These are phyloP conservation scores for Phengaris arion DNA, from an alignment of 2,888 invertebrate species.

Conservation along the genomic window DNA sequence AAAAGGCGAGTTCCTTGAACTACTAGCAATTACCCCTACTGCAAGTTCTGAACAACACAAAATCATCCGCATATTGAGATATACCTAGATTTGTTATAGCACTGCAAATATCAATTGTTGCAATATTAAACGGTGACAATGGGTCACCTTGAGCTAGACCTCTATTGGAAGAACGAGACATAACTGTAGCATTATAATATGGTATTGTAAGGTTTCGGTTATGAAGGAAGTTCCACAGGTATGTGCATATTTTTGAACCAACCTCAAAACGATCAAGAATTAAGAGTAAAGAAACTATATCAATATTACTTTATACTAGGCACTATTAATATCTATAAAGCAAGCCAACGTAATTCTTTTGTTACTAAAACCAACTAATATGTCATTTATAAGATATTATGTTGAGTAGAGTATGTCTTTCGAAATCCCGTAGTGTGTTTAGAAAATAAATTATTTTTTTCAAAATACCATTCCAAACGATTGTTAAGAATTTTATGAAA, in stretches of 20 bases:
- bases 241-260: not conserved
- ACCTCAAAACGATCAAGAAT: not conserved
- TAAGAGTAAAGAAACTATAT: not conserved
- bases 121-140: not conserved
- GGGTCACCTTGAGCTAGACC: not conserved
- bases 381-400: not conserved
- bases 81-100: not conserved
- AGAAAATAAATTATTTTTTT: no score
- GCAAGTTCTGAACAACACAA: not conserved
- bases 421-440: not conserved
- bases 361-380: not conserved
- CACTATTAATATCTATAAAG: not conserved
- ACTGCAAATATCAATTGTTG: not conserved
- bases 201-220: not conserved
- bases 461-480: not conserved
- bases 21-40: not conserved
- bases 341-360: not conserved
- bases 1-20: not conserved
- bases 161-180: not conserved
- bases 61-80: not conserved
- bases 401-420: not conserved
- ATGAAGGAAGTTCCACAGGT: not conserved
- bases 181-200: not conserved
- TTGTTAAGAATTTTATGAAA: not conserved
- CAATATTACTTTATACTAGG: conserved; percentile 8